Base-by-base conservation (phyloP, 2,888 invertebrate genomes). In the Orchestes rusci region DNA sequence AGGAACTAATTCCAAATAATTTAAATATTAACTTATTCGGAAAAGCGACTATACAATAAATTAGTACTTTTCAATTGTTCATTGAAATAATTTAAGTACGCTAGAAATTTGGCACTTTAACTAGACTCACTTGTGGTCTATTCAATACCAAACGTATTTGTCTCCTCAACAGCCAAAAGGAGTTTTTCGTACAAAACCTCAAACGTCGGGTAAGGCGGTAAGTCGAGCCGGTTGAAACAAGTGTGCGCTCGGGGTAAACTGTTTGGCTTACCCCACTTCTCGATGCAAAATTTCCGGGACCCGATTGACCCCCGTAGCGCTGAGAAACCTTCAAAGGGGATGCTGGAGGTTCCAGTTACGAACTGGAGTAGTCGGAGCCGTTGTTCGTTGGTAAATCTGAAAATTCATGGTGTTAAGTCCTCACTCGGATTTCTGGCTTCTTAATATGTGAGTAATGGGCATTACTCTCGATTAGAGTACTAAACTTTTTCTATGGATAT, bases 331-430 rank as follows among this genome's bases (percentile, higher is more conserved):
- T 97, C 96, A 68, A 93, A 96, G 0, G 97, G 97, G 60, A 97
- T 91, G 59, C 93, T 94, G 0, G 95, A 94, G 0, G 96, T 96
- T 31, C 97, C 97, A 5, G 97, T 97, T 49, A 97, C 96, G 72
- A 97, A 97, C 71, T 95, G 93, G 23, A 97, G 75, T 45, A 97
- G 73, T 31, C 95, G 79, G 15, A 97, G 73, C 10, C 96, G 78
- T 61, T 95, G 90, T 67, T 96, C 95, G 69, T 97, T 97, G 49
- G 86, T 87, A 67, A 96, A 95, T 62, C 85, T 79, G 43, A 61
- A 65, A 32, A 46, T 47, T 43, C 39, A 7, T n/a, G n/a, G 18
- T 12, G 3, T 17, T 35, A n/a, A 32, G 12, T 15, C n/a, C n/a
- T n/a, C n/a, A n/a, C n/a, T n/a, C n/a, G n/a, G n/a, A n/a, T n/a